Conservation (phyloP, 1,140 invertebrate species). For the Pachypeltis micranthus region DNA sequence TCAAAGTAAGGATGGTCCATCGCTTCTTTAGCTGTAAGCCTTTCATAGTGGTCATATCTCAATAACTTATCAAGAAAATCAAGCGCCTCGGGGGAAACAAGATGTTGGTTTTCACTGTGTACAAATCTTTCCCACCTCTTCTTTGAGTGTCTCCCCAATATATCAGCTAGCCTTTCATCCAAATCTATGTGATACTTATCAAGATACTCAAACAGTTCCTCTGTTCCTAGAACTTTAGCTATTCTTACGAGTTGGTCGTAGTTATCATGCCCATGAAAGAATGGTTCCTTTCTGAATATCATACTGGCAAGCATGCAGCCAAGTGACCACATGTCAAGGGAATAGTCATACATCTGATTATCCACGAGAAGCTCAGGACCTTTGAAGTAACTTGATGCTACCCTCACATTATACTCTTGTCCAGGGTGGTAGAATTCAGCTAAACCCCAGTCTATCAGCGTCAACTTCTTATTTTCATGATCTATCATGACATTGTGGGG, state of each 20-base stretch:
- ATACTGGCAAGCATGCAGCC: constrained; percentile 99
- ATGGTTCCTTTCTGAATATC: constrained; percentile 99
- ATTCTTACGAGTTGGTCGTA: constrained; percentile 99
- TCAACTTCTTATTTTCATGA: constrained; percentile 95
- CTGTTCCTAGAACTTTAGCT: constrained; percentile 97
- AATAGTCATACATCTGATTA: constrained; percentile 99
- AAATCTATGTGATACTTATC: constrained; percentile 99
- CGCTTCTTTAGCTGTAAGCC: constrained; percentile 95
- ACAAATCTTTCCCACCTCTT: constrained; percentile 99
- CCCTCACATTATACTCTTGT: constrained; percentile 98
- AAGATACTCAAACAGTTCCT: constrained; percentile 98
- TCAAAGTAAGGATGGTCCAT: constrained; percentile 99
- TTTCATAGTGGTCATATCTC: constrained; percentile 97
- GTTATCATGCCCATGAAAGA: constrained; percentile 99
- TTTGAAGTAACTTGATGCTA: constrained; percentile 97
- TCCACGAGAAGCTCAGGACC: constrained; percentile 97
- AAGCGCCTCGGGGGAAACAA: constrained; percentile 94
- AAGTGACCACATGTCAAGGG: constrained; percentile 98
- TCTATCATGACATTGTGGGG: constrained; percentile 99
- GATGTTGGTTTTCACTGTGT: constrained; percentile 97
- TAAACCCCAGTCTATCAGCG: constrained; percentile 98
- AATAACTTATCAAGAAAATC: constrained; percentile 98
- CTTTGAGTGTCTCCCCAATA: constrained; percentile 69
- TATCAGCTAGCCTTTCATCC: constrained; percentile 49
- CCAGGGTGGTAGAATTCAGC: constrained; percentile 99